Percentiles rank a stretch among this genome's conserved stretches.
Evolutionary conservation across 2,797 vertebrate genomes (phyloP).

Genomic region (Pseudochirops corinnae): DNA sequence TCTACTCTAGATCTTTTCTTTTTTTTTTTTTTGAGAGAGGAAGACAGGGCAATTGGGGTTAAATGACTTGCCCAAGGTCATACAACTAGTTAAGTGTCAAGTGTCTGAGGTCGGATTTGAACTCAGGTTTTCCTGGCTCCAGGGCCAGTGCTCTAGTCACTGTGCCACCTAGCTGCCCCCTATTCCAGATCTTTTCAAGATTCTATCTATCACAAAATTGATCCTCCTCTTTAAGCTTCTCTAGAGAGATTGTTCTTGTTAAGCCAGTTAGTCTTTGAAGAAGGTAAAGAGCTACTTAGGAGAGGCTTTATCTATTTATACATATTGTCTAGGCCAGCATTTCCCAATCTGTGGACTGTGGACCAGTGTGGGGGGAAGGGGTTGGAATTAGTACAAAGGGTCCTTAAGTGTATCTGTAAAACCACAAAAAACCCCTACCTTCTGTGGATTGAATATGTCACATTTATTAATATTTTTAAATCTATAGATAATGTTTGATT

Average conservation of each 20-base stretch:
- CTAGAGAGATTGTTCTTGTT: background rate
- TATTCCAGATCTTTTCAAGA: conserved; percentile 14
- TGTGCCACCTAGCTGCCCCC: too few species aligned
- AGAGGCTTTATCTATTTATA: background rate
- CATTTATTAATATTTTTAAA: background rate
- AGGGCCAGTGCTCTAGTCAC: too few species aligned
- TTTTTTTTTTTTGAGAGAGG: too few species aligned
- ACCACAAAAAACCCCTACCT: background rate
- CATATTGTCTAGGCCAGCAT: background rate
- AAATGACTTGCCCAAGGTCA: too few species aligned
- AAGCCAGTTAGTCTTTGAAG: conserved; percentile 51
- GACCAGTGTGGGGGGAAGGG: background rate
- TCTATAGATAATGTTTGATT: background rate
- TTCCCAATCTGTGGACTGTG: background rate
- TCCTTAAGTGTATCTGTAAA: background rate
- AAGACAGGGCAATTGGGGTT: too few species aligned
- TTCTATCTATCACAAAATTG: conserved; percentile 49
- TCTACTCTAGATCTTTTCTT: conserved; percentile 1
- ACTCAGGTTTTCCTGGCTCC: too few species aligned
- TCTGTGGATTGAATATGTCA: background rate
- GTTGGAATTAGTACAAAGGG: background rate
- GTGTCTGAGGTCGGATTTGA: too few species aligned
- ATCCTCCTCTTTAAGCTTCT: conserved; percentile 27
- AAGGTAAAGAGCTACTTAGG: conserved; percentile 16
- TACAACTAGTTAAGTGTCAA: too few species aligned